Percentiles rank a stretch among this genome's conserved stretches.
Evolutionary conservation across 2,888 invertebrate species (phyloP).

Genomic region (Apodemia mormo): DNA sequence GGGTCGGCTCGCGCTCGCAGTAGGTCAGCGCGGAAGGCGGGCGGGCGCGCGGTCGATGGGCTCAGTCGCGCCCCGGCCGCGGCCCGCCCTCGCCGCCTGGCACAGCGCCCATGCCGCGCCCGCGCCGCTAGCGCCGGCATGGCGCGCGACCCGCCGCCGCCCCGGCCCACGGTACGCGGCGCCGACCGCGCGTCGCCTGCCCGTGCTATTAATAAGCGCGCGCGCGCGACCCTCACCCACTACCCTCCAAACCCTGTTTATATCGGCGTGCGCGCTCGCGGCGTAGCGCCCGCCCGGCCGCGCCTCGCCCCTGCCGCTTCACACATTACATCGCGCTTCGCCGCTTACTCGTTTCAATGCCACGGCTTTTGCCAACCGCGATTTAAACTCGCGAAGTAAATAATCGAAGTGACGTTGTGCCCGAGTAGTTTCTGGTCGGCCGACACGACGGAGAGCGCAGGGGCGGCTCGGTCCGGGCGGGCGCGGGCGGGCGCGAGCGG

Average conservation of each 20-base stretch:
- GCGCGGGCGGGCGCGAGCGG: conserved; percentile 25
- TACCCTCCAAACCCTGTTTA: conserved; percentile 56
- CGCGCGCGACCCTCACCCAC: conserved; percentile 62
- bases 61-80: conserved; percentile 64
- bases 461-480: neutral
- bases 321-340: conserved; percentile 13
- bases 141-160: conserved; percentile 39
- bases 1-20: conserved; percentile 32
- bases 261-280: conserved; percentile 43
- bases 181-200: conserved; percentile 40
- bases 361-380: neutral
- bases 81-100: conserved; percentile 53
- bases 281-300: conserved; percentile 20
- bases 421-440: neutral
- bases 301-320: conserved; percentile 32
- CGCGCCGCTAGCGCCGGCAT: conserved; percentile 59
- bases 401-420: neutral
- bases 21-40: conserved; percentile 38
- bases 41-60: neutral
- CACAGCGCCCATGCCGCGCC: conserved; percentile 55
- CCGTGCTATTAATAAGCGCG: conserved; percentile 60
- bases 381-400: neutral
- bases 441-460: neutral
- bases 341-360: neutral
- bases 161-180: conserved; percentile 36